Base-by-base conservation (phyloP, 2,888 invertebrate genomes). In the Drosophila neotestacea region DNA sequence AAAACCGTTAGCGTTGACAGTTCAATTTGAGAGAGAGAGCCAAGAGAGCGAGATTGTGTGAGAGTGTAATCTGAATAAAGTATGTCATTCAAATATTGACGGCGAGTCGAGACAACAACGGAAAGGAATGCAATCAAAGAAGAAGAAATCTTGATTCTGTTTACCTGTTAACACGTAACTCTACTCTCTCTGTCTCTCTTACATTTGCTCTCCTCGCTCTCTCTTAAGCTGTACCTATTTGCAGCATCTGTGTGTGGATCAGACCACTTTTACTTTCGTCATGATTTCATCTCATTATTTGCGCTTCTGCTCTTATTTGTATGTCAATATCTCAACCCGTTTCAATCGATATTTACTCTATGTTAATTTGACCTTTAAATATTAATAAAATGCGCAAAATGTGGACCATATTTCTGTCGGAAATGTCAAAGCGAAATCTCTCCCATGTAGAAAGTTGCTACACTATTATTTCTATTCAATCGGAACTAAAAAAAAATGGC, bases 31-130 rank as follows among this genome's bases (percentile, higher is more conserved):
- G 22, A 55, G 28, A 22, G 61, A 34, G 10, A 44, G 13, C 16
- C 16, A 16, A 38, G 28, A 13, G 4, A 32, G 41, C 13, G 28
- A 13, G 16, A 64, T n/a, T 16, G 56, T 9, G 58, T 16, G 47
- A 64, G 63, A 51, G 61, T 34, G 39, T 22, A 22, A 59, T 41
- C 56, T 52, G 30, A 13, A 39, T 54, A 50, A 82, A 75, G 71
- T 82, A 60, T 80, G 82, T 78, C 83, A 76, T 54, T 73, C 69
- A 83, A 80, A 82, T 83, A 80, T 82, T 82, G 73, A 82, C 59
- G 55, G 44, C 54, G 27, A 52, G 27, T 30, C 32, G 27, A 32
- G 6, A 60, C 51, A 39, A 38, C 50, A 63, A 30, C 51, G 30
- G 41, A 60, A 50, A 38, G 60, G 56, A 71, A 73, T 48, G 54